These are phyloP conservation scores for Plestiodon gilberti DNA, from an alignment of 2,113 vertebrate genomes.

Conservation along the genomic window DNA sequence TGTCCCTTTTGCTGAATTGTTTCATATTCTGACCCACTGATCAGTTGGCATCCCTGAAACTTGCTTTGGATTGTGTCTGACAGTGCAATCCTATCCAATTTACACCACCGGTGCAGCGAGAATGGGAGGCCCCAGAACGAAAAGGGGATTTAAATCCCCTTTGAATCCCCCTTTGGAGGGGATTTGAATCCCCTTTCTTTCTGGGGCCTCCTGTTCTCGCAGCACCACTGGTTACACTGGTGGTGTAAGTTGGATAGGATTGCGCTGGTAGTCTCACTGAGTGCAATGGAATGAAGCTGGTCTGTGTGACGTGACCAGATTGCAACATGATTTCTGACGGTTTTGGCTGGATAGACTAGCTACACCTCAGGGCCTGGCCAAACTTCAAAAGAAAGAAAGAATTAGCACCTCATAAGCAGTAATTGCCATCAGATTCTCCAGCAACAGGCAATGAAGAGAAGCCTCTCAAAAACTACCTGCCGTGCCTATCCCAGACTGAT, in stretches of 20 bases:
- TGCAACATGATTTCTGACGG: background rate
- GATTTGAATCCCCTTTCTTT: too few species aligned
- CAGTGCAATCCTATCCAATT: too few species aligned
- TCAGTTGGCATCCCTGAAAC: background rate
- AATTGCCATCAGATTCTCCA: background rate
- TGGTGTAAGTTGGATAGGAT: too few species aligned
- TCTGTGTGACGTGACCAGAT: background rate
- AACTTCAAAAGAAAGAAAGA: background rate
- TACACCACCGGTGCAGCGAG: too few species aligned
- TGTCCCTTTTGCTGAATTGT: too few species aligned
- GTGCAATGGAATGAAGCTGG: background rate
- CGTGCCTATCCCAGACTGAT: background rate
- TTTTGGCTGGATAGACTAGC: background rate
- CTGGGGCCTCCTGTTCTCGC: too few species aligned
- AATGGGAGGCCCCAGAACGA: too few species aligned
- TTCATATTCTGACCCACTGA: too few species aligned
- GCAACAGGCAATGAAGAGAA: background rate
- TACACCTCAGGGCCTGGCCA: background rate
- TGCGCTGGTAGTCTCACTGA: background rate
- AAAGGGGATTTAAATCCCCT: too few species aligned
- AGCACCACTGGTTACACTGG: too few species aligned
- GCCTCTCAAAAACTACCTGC: background rate
- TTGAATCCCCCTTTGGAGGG: too few species aligned
- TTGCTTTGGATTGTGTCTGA: too few species aligned
- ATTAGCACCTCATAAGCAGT: background rate